phyloP scores from a whole-genome alignment of 1,140 invertebrate species.

The Drosophila rhopaloa region DNA sequence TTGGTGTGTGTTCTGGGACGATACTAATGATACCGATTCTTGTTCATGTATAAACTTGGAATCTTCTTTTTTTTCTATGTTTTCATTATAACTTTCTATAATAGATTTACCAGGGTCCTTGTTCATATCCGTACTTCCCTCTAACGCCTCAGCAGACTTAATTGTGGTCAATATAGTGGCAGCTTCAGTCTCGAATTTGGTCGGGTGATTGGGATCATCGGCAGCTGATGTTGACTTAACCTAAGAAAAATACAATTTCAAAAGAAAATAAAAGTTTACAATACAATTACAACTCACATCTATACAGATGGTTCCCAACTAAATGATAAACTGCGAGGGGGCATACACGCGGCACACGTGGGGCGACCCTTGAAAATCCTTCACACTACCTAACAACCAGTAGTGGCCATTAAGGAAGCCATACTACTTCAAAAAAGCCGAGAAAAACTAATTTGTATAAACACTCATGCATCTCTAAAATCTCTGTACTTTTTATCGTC shows the following conservation, averaged over 20 bases:
- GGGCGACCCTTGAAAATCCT: too few species aligned
- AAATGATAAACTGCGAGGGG: too few species aligned
- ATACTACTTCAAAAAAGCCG: too few species aligned
- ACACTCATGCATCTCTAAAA: too few species aligned
- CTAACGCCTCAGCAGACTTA: conserved; percentile 61
- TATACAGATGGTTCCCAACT: too few species aligned
- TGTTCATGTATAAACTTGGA: not conserved
- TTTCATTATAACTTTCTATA: conserved; percentile 1
- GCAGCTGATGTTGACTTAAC: not conserved
- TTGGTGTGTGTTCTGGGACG: conserved; percentile 14
- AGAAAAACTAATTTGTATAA: too few species aligned
- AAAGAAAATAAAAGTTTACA: not conserved
- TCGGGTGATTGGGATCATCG: conserved; percentile 33
- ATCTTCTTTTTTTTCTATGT: conserved; percentile 4
- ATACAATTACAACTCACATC: too few species aligned
- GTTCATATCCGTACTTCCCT: not conserved
- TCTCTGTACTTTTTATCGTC: too few species aligned
- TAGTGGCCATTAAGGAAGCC: too few species aligned
- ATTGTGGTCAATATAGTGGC: conserved; percentile 77
- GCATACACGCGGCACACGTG: too few species aligned
- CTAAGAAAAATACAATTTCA: conserved; percentile 1
- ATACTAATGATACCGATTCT: not conserved
- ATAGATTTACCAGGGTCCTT: conserved; percentile 42
- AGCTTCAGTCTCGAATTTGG: conserved; percentile 70
- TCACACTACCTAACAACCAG: too few species aligned